Evolutionary conservation across 1,140 invertebrate genomes (phyloP), one percentile per base, ranked within the genome.

Genomic region (Drosophila sulfurigaster): DNA sequence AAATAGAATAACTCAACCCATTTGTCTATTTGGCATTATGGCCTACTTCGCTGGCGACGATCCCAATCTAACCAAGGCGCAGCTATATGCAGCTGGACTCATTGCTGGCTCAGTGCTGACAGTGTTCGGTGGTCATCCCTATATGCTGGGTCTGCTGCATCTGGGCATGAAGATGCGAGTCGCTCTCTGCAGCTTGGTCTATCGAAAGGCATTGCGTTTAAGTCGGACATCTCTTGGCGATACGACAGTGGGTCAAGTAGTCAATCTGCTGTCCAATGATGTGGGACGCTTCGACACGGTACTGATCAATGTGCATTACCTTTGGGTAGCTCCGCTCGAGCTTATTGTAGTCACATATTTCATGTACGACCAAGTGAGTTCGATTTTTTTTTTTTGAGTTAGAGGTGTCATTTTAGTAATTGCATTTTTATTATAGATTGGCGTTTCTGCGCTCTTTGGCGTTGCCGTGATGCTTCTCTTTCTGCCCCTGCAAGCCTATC

Each of bases 191-290:
- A 95, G 95, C 2, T 79, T 96, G n/a, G 93, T 96, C 35, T 96
- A 96, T 79, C 92, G 95, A 78, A 96, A 96, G 91, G 57, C 95
- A 0, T 90, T 96, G 3, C 93, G 93, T 6, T 82, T 96, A 1
- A 96, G 94, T 70, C 93, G 93, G 59, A 95, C 94, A 0, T 95
- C 97, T 0, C 78, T 98, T 20, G 95, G 95, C 0, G 94, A 96
- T 74, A 96, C 96, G 1, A 96, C 97, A 5, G 95, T 96, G 2
- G 97, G 97, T 0, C 97, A 98, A 93, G 95, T 98, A 51, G 89
- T 91, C 0, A 96, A 96, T 85, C 91, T 96, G 1, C 92, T 96
- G 75, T 95, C 95, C 15, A 96, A 96, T 80, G 95, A 96, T 77
- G 92, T 93, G 5, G 92, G 83, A 20, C 91, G 93, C 20, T 93